Percentiles rank a stretch among this genome's conserved stretches.
Evolutionary conservation across 2,113 vertebrate species (phyloP).

Genomic region (Micronycteris hirsuta): DNA sequence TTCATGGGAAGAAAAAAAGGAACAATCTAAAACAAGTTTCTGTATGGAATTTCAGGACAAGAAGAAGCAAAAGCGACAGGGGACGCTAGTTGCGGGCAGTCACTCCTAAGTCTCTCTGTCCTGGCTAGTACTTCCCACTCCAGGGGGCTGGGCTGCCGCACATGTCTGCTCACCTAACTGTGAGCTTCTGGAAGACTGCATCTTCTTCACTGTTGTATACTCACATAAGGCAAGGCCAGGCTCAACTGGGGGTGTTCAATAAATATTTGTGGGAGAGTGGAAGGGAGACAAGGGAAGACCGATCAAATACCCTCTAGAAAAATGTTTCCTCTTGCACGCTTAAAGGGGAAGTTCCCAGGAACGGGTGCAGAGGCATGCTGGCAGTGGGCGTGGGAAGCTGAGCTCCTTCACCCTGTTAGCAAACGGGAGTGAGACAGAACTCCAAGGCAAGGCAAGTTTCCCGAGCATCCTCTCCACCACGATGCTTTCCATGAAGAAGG

Average conservation of each 20-base stretch:
- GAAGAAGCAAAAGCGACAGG: neutral
- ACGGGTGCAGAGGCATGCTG: neutral
- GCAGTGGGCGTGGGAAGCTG: neutral
- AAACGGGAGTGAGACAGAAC: neutral
- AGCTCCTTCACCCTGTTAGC: neutral
- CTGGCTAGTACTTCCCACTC: neutral
- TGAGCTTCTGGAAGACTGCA: neutral
- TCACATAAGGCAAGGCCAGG: neutral
- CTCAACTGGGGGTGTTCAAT: neutral
- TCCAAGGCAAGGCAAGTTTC: neutral
- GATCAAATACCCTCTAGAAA: neutral
- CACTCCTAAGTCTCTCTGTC: neutral
- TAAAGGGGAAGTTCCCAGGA: neutral
- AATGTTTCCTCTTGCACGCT: neutral
- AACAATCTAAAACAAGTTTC: neutral
- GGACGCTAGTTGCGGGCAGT: neutral
- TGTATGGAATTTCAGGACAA: neutral
- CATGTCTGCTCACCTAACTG: too few relatives aligned
- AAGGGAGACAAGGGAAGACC: neutral
- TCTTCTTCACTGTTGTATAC: neutral
- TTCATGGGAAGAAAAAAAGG: conserved; percentile 48
- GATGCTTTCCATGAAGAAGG: neutral
- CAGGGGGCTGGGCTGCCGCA: neutral
- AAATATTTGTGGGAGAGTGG: neutral
- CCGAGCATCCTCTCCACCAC: neutral